Base-by-base conservation (phyloP, 2,888 invertebrate species). In the Trachelus iudaicus region DNA sequence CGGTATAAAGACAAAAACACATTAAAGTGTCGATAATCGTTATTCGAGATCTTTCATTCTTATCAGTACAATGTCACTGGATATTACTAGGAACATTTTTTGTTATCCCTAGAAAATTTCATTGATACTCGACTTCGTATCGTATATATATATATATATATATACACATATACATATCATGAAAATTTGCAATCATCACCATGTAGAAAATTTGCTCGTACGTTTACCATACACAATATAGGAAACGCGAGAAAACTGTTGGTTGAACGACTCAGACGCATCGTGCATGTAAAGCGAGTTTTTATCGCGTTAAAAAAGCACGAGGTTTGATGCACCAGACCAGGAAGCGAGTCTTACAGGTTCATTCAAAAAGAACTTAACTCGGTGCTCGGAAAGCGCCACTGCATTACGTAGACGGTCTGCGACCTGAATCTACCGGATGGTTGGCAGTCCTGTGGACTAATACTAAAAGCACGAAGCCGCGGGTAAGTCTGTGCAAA, bases 401-500 rank as follows among this genome's bases (percentile, higher is more conserved):
- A 23, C 56, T 6, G 56, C 23, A 56, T 56, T 56, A 56, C 9
- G 23, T 56, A 9, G 1, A 23, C 56, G 56, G 23, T 56, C 23
- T 56, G 1, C 56, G 23, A 56, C 56, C 56, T 56, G 56, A 56
- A 23, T 56, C 56, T 56, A 23, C 23, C 23, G 56, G 56, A 23
- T 23, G 56, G 56, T 56, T 56, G 23, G 56, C 23, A 56, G 56
- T 9, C 56, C 56, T 56, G 56, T 9, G 23, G 23, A 56, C 23
- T 56, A 9, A 23, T 9, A 9, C 56, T 56, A 23, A 56, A 23
- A 56, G 56, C 56, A 23, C 56, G 6, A 23, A 56, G 56, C 56
- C 6, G 9, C 9, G 23, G 56, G 6, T 23, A 56, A 56, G 56
- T 76, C 73, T 74, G 69, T 56, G 75, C 71, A 77, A 79, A 83